These are phyloP conservation scores for Speoplatyrhinus poulsoni DNA, from an alignment of 2,113 vertebrate genomes.

Conservation along the genomic window DNA sequence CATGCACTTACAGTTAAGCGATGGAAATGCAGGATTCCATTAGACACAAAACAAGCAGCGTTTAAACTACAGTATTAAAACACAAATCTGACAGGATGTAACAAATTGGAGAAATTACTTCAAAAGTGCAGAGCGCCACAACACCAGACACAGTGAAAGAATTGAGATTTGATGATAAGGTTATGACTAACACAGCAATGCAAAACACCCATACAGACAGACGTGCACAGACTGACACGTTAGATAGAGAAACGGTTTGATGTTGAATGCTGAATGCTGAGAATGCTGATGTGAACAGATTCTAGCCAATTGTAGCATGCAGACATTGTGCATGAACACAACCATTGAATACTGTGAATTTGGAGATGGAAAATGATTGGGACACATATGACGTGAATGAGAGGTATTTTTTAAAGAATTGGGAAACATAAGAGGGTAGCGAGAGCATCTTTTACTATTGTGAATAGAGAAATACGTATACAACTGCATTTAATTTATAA, in stretches of 20 bases:
- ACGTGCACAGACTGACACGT: constrained; percentile 46
- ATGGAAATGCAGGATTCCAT: constrained; percentile 20
- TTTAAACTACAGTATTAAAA: constrained; percentile 29
- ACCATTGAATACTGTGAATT: constrained; percentile 45
- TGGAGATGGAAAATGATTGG: constrained; percentile 29
- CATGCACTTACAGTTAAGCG: constrained; percentile 64
- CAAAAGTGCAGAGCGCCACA: constrained; percentile 32
- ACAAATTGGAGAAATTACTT: constrained; percentile 16
- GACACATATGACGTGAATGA: constrained; percentile 49
- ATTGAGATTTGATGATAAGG: constrained; percentile 29
- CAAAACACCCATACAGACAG: constrained; percentile 31
- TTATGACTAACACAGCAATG: constrained; percentile 31
- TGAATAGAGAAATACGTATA: constrained; percentile 43
- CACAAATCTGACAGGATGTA: constrained; percentile 43
- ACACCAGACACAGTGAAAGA: constrained; percentile 49
- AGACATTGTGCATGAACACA: constrained; percentile 40
- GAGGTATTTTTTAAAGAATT: constrained; percentile 68
- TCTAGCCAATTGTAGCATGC: constrained; percentile 53
- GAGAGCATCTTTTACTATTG: constrained; percentile 21
- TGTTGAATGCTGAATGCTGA: too few relatives aligned
- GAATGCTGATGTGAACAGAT: constrained; percentile 36
- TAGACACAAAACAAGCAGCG: constrained; percentile 54
- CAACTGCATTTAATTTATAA: background rate
- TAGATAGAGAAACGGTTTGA: constrained; percentile 53
- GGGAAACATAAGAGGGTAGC: constrained; percentile 50